Evolutionary conservation across 2,888 invertebrate species (phyloP).

Genomic region (Oscheius sp.): DNA sequence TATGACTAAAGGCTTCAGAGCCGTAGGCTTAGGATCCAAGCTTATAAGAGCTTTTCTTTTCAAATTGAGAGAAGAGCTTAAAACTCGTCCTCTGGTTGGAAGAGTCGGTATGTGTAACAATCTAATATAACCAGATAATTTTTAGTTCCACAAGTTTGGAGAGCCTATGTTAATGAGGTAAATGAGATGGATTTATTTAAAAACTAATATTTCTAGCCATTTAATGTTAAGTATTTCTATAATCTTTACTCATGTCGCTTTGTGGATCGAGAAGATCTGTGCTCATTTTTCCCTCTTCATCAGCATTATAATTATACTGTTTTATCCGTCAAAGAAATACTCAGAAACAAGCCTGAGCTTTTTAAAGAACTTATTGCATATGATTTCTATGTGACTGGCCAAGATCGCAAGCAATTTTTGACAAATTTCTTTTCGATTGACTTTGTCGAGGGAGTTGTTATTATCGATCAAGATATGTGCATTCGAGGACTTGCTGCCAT

Average conservation of each 20-base stretch:
- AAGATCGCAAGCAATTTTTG: neutral
- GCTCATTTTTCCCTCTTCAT: too few species aligned
- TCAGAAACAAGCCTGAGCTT: neutral
- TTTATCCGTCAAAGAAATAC: too few species aligned
- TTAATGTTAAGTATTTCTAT: slow-evolving; percentile 8
- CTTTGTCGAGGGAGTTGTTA: slow-evolving; percentile 14
- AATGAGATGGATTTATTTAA: too few species aligned
- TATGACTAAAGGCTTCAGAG: slow-evolving; percentile 18
- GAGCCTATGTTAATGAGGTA: neutral
- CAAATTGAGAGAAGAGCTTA: neutral
- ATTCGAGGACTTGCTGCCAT: slow-evolving; percentile 1
- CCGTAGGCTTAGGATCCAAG: slow-evolving; percentile 14
- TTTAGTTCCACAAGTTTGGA: slow-evolving; percentile 19
- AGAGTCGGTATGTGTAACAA: slow-evolving; percentile 14
- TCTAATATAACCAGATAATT: neutral
- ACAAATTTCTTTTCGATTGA: neutral
- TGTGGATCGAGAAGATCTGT: neutral
- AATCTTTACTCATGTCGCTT: neutral
- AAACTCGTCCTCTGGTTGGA: neutral
- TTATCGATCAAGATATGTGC: neutral
- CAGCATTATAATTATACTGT: too few species aligned
- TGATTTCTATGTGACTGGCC: slow-evolving; percentile 16
- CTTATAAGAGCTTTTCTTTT: neutral
- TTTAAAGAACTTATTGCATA: slow-evolving; percentile 8
- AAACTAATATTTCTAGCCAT: too few species aligned